A percentile compares a stretch with the other conserved stretches of the same genome.
phyloP scores from a whole-genome alignment of 2,113 vertebrate species.

The Sinocyclocheilus grahami region DNA sequence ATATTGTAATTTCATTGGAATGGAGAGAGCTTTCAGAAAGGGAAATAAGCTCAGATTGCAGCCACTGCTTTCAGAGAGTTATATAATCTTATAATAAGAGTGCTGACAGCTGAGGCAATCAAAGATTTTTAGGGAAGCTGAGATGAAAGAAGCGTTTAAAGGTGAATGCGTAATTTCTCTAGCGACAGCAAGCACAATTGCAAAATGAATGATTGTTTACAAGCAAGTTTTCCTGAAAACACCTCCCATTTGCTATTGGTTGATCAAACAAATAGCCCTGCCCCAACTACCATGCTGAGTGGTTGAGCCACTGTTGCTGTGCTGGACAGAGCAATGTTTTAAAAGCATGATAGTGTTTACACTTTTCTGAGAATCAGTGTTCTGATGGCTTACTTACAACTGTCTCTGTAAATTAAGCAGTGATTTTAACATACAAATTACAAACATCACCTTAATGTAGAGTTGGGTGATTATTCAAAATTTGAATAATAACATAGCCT shows the following conservation, averaged over 20 bases:
- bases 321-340: too few species aligned
- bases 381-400: neutral
- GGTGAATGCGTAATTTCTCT: neutral
- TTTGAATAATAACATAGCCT: too few species aligned
- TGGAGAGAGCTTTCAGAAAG: neutral
- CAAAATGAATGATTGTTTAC: neutral
- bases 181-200: neutral
- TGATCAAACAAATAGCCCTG: neutral
- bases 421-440: too few species aligned
- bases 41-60: neutral
- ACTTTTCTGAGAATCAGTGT: neutral
- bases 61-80: neutral
- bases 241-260: neutral
- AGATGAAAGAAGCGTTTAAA: neutral
- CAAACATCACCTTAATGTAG: too few species aligned
- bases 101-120: conserved; percentile 6
- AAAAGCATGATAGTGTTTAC: too few species aligned
- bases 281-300: neutral
- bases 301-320: neutral
- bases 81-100: neutral
- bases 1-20: neutral
- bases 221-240: neutral
- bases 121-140: neutral
- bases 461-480: too few species aligned
- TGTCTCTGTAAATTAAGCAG: neutral